A percentile compares a stretch with the other conserved stretches of the same genome.
These are phyloP conservation scores for Bucorvus abyssinicus DNA, from an alignment of 2,797 vertebrate genomes.

Conservation along the genomic window DNA sequence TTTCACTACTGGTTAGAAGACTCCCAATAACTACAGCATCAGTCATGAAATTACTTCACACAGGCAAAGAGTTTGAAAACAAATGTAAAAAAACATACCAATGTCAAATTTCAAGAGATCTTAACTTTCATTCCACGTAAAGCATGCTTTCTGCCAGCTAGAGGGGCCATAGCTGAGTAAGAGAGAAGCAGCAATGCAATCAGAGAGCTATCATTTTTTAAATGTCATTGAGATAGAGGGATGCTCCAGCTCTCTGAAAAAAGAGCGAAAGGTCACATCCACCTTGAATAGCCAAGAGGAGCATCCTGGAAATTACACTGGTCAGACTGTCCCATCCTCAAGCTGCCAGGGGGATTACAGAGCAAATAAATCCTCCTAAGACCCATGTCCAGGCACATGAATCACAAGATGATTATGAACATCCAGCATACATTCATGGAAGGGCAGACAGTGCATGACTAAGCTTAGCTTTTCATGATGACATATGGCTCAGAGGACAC, in stretches of 20 bases:
- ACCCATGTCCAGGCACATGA: neutral
- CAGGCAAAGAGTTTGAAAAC: neutral
- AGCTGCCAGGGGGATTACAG: neutral
- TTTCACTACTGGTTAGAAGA: neutral
- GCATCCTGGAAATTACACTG: neutral
- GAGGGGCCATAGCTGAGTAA: neutral
- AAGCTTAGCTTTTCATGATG: neutral
- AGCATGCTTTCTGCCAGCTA: neutral
- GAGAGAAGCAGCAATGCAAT: neutral
- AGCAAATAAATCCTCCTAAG: neutral
- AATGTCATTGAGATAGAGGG: neutral
- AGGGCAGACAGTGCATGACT: neutral
- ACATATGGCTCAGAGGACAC: neutral
- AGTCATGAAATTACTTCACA: neutral
- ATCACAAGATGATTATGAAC: neutral
- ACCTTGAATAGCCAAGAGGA: neutral
- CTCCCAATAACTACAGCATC: neutral
- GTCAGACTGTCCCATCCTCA: neutral
- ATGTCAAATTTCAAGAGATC: neutral
- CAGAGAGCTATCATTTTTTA: neutral
- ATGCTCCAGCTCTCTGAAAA: neutral
- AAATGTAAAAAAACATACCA: neutral
- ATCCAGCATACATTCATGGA: neutral
- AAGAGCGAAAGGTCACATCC: neutral
- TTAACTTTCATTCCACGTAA: neutral